Evolutionary conservation across 2,797 vertebrate genomes (phyloP).

Genomic region (Danio choprae): DNA sequence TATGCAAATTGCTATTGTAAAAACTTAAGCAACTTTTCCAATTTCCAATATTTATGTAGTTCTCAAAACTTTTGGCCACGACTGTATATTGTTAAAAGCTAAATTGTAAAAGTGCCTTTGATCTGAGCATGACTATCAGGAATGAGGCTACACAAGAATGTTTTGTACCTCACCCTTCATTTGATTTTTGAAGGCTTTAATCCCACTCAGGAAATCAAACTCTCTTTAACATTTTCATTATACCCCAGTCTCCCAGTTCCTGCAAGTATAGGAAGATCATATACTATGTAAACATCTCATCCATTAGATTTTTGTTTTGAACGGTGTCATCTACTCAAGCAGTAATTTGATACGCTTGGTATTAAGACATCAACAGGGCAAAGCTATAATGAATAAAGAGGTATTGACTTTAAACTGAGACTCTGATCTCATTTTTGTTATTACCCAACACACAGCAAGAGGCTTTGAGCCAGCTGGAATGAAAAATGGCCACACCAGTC

Average conservation of each 20-base stretch:
- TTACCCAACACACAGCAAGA: not conserved
- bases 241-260: not conserved
- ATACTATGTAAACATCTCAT: not conserved
- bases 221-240: no score
- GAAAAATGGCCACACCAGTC: not conserved
- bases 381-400: not conserved
- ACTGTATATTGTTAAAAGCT: no score
- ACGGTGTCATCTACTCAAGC: not conserved
- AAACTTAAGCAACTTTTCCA: no score
- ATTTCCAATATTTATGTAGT: no score
- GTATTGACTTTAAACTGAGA: not conserved
- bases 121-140: no score
- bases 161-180: no score
- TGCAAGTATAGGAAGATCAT: not conserved
- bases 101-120: no score
- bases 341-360: conserved; percentile 2
- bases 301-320: not conserved
- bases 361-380: not conserved
- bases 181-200: no score
- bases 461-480: not conserved
- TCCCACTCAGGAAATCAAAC: no score
- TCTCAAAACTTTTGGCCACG: no score
- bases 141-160: no score
- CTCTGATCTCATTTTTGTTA: not conserved
- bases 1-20: no score